Evolutionary conservation across 2,888 invertebrate genomes (phyloP), one percentile per base, ranked within the genome.

Genomic region (Rhabditophanes sp.): DNA sequence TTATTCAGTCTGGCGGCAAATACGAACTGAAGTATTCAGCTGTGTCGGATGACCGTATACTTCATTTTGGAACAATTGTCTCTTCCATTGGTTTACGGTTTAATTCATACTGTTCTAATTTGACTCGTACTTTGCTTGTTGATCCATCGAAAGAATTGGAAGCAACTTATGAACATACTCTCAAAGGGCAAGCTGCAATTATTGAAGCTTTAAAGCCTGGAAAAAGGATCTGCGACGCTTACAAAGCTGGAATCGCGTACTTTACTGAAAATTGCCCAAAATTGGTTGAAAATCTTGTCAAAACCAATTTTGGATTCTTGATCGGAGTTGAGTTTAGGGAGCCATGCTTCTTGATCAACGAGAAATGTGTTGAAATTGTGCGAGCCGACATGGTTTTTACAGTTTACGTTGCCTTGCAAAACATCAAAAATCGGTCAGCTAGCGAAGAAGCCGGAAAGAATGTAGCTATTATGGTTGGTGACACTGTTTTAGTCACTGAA

Each of bases 261-360:
- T 80, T 85, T 0, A 82, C 84, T 64, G 79, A 80, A 53, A 80
- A 84, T 50, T 80, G 82, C 60, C 79, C 87, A 1, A 74, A 75
- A 39, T 72, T 93, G 49, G 72, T 80, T 1, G 83, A 87, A 36
- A 83, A 81, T 66, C 72, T 96, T 34, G 87, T 87, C 0, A 93
- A 88, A 67, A 82, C 78, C 52, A 54, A 53, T 27, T 39, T 61
- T 11, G 59, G 59, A 4, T 96, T 96, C 71, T 85, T 78, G 1
- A 93, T 83, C 78, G 96, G 96, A 5, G 82, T 96, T 53, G 93
- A 96, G 66, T 99, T 99, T 66, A 77, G 90, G 35, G 96, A 99
- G 67, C 82, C 82, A 52, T 81, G 84, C 0, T 73, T 93, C 35
- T 74, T 87, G 1, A 82, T 99, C 59, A 82, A 82, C 0, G 80